Base-by-base conservation (phyloP, 2,797 vertebrate genomes). In the Nannoperca australis region DNA sequence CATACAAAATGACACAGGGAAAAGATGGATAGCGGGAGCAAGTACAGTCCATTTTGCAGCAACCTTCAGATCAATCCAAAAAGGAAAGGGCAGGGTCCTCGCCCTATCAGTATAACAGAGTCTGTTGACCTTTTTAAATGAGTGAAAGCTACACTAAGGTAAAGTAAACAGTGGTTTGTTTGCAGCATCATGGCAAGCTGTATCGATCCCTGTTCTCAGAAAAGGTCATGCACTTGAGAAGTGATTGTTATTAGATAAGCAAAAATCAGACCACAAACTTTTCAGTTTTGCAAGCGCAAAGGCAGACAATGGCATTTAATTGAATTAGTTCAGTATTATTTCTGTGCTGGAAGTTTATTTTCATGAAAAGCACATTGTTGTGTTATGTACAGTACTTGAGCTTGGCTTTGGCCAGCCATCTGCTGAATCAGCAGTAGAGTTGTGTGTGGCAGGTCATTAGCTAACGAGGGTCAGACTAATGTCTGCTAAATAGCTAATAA, bases 121-220 rank as follows among this genome's bases (percentile, higher is more conserved):
- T 91, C 87, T 81, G 89, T 82, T 94, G 92, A 94, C 94, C 93
- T 94, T 94, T 94, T 88, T 90, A 91, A 94, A 90, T 82, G 77
- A 91, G 80, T 89, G 93, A 93, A 92, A 83, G 91, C 91, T 90
- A 88, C 80, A 72, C 83, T 82, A 84, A 87, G 87, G 86, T 91
- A 90, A 91, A 90, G 86, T 88, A 92, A 92, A 94, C 92, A 91
- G 83, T 79, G 82, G 85, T 89, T 91, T 91, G 90, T 91, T 92
- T 93, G 88, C 89, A 70, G 81, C 82, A 68, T 90, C 84, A 73
- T 87, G 82, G 85, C 87, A 89, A 63, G 73, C 54, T 30, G 58
- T 90, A 93, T 94, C 85, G 93, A 94, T 94, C 88, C 73, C 73
- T 11, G 60, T 76, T 88, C 76, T 75, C 32, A 38, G 88, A 89